Evolutionary conservation across 2,797 vertebrate species (phyloP).

Genomic region (Peromyscus aztecus): DNA sequence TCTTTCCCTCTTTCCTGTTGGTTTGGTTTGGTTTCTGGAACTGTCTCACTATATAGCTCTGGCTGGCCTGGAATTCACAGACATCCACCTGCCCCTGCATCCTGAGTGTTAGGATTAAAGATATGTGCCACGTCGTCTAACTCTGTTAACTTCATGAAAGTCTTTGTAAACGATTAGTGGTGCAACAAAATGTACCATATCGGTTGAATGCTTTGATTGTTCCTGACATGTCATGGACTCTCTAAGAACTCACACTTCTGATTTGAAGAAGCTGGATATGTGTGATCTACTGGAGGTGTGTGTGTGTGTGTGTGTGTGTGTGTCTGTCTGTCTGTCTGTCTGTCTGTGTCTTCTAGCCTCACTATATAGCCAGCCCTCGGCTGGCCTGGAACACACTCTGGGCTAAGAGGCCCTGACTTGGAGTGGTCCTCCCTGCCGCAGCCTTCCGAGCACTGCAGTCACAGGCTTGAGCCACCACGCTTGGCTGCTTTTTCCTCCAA

Average conservation of each 20-base stretch:
- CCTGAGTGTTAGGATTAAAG: neutral
- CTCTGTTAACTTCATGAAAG: neutral
- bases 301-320: neutral
- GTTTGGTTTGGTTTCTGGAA: neutral
- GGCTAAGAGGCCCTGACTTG: neutral
- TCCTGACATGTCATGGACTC: neutral
- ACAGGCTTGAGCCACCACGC: neutral
- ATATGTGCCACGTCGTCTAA: neutral
- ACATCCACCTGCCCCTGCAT: neutral
- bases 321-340: neutral
- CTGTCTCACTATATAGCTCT: neutral
- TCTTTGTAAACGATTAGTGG: constrained; percentile 15
- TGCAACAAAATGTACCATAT: neutral
- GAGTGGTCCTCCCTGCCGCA: neutral
- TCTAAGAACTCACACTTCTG: neutral
- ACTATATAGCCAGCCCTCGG: neutral
- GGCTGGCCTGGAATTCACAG: neutral
- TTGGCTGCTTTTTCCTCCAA: neutral
- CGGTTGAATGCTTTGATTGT: constrained; percentile 38
- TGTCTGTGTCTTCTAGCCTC: neutral
- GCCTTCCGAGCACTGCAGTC: neutral
- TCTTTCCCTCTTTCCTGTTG: too few species aligned
- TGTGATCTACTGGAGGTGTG: neutral
- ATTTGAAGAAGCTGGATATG: neutral
- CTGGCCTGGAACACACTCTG: neutral